These are phyloP conservation scores for Dryadula phaetusa DNA, from an alignment of 2,888 invertebrate genomes.

Conservation along the genomic window DNA sequence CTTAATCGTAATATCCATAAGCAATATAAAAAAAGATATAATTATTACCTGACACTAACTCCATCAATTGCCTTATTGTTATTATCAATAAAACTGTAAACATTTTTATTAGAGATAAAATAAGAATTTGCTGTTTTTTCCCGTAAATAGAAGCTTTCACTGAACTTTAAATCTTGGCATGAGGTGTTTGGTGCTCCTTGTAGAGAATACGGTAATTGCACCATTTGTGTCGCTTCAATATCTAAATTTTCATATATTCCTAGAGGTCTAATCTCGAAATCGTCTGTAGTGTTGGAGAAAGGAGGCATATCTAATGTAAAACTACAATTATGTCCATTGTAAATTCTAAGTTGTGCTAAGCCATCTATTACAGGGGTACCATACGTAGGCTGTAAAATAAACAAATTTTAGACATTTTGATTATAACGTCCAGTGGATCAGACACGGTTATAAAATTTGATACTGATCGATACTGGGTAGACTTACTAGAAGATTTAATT, in stretches of 20 bases:
- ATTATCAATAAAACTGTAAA: slow-evolving; percentile 70
- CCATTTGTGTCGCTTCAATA: slow-evolving; percentile 55
- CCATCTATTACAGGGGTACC: slow-evolving; percentile 83
- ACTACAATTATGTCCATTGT: slow-evolving; percentile 86
- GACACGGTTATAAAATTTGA: background rate
- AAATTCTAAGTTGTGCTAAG: slow-evolving; percentile 87
- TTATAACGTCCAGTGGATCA: background rate
- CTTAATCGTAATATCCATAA: no score
- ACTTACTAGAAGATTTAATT: slow-evolving; percentile 88
- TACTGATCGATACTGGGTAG: no score
- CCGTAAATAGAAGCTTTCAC: slow-evolving; percentile 58
- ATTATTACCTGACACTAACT: slow-evolving; percentile 64
- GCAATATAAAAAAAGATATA: slow-evolving; percentile 4
- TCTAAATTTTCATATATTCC: slow-evolving; percentile 74
- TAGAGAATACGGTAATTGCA: slow-evolving; percentile 67
- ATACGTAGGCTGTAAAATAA: slow-evolving; percentile 81
- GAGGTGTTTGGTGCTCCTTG: slow-evolving; percentile 55
- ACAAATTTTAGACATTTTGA: background rate
- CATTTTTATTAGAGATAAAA: slow-evolving; percentile 60
- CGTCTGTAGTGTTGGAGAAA: slow-evolving; percentile 47
- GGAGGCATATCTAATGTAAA: slow-evolving; percentile 64
- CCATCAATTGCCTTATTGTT: slow-evolving; percentile 75
- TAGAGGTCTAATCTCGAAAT: slow-evolving; percentile 60
- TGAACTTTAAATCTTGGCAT: slow-evolving; percentile 56
- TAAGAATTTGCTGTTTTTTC: slow-evolving; percentile 73